phyloP scores from a whole-genome alignment of 1,140 invertebrate species.

The Copidosoma floridanum region DNA sequence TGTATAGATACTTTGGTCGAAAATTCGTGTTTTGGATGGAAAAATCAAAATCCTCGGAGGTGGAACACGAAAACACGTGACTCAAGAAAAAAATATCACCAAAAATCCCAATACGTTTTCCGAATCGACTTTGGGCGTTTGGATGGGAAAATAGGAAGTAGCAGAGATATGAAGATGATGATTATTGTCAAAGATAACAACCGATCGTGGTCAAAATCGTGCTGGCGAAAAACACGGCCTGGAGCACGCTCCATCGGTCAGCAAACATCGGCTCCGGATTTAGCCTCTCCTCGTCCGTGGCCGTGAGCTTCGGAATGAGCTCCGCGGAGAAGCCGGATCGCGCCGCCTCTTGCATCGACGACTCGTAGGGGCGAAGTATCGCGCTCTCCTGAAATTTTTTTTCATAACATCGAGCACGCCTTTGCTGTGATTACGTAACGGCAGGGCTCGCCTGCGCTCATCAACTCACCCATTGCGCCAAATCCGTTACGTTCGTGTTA shows the following conservation, averaged over 20 bases:
- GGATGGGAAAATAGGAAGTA: no score
- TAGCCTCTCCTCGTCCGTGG: conserved; percentile 1
- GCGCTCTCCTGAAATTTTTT: conserved; percentile 40
- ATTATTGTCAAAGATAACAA: conserved; percentile 58
- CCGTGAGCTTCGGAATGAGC: conserved; percentile 56
- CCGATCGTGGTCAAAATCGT: conserved; percentile 83
- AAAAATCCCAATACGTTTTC: no score
- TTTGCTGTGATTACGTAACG: not conserved
- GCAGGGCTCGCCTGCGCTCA: no score
- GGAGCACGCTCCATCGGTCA: conserved; percentile 74
- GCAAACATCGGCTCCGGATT: conserved; percentile 48
- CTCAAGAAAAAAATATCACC: no score
- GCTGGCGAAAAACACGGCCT: conserved; percentile 81
- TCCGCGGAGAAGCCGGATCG: conserved; percentile 59
- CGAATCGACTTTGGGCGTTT: no score
- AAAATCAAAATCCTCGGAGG: no score
- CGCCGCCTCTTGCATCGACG: conserved; percentile 63
- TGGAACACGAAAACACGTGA: no score
- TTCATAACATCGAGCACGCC: not conserved
- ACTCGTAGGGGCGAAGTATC: conserved; percentile 40
- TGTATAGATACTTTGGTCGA: no score
- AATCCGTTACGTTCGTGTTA: conserved; percentile 59
- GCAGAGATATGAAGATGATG: no score
- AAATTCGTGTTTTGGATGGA: no score
- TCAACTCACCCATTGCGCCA: conserved; percentile 61